phyloP scores from a whole-genome alignment of 2,797 vertebrate genomes.

The Tolypeutes matacus region DNA sequence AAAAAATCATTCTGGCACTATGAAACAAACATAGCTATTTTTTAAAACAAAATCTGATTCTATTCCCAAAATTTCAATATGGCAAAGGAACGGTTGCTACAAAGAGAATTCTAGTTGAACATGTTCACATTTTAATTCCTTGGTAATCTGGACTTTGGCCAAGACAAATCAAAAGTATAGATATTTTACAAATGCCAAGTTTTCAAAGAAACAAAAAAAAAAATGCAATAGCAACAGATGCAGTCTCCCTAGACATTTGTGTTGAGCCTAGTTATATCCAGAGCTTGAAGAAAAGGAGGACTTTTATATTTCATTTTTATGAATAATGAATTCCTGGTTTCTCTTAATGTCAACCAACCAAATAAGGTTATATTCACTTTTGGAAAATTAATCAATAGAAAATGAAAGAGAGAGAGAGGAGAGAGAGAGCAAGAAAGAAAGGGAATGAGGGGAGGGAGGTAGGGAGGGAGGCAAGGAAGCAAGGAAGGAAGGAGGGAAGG shows the following conservation, averaged over 20 bases:
- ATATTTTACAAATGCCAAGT: slow-evolving; percentile 77
- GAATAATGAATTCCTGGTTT: slow-evolving; percentile 73
- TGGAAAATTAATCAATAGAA: slow-evolving; percentile 46
- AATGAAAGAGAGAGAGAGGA: slow-evolving; percentile 22
- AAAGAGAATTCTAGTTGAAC: slow-evolving; percentile 81
- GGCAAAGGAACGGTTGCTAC: slow-evolving; percentile 78
- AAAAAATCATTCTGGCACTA: slow-evolving; percentile 68
- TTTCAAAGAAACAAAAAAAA: slow-evolving; percentile 77
- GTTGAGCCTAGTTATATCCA: slow-evolving; percentile 75
- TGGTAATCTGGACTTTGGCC: slow-evolving; percentile 76
- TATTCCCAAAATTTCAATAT: slow-evolving; percentile 83
- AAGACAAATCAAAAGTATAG: slow-evolving; percentile 81
- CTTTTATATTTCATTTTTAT: slow-evolving; percentile 70
- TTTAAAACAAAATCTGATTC: slow-evolving; percentile 81
- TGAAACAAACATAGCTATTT: slow-evolving; percentile 66
- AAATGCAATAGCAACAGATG: slow-evolving; percentile 80
- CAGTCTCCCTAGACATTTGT: slow-evolving; percentile 77
- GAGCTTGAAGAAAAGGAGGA: slow-evolving; percentile 50
- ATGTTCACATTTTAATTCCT: slow-evolving; percentile 80
- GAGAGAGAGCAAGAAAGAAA: not conserved
- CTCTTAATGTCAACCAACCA: slow-evolving; percentile 70
- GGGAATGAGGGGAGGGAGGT: not conserved
- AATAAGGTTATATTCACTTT: not conserved
- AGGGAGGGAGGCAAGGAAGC: too few relatives aligned
- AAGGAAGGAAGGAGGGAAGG: too few relatives aligned